Conservation (phyloP, 2,888 invertebrate genomes). For the Scaptomyza caliginosa region DNA sequence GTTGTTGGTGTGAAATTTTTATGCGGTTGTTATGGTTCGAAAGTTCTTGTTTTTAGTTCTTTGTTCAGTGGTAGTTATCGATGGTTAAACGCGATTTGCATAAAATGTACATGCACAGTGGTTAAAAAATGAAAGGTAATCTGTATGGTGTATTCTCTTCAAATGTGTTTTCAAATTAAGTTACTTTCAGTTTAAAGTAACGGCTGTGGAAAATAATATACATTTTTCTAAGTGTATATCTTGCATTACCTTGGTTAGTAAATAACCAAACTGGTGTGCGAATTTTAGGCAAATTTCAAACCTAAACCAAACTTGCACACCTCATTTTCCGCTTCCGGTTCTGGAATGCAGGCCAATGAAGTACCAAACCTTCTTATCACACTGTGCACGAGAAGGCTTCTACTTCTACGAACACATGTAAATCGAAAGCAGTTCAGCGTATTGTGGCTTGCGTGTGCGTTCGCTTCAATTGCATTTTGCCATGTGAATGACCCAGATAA, state of each 20-base stretch:
- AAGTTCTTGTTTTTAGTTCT: conserved; percentile 33
- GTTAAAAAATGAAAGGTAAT: background rate
- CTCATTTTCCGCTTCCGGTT: conserved; percentile 70
- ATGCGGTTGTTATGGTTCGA: conserved; percentile 74
- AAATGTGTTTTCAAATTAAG: too few species aligned
- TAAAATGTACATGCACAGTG: conserved; percentile 43
- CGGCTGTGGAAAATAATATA: too few species aligned
- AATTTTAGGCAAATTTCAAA: conserved; percentile 15
- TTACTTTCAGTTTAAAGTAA: background rate
- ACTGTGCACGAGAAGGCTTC: conserved; percentile 28
- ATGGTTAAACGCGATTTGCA: conserved; percentile 39
- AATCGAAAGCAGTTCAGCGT: conserved; percentile 1
- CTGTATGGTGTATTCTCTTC: too few species aligned
- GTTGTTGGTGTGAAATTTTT: conserved; percentile 71
- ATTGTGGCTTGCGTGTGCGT: conserved; percentile 64
- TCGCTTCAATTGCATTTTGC: conserved; percentile 54
- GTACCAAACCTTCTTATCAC: conserved; percentile 8
- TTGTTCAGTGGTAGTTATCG: conserved; percentile 38
- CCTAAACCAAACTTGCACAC: conserved; percentile 54
- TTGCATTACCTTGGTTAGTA: background rate
- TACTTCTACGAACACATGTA: background rate
- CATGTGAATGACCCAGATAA: conserved; percentile 84
- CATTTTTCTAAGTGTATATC: too few species aligned
- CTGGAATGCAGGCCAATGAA: conserved; percentile 1
- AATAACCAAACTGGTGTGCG: conserved; percentile 16